These are phyloP conservation scores for Erpetoichthys calabaricus DNA, from an alignment of 2,797 vertebrate genomes.

Conservation along the genomic window DNA sequence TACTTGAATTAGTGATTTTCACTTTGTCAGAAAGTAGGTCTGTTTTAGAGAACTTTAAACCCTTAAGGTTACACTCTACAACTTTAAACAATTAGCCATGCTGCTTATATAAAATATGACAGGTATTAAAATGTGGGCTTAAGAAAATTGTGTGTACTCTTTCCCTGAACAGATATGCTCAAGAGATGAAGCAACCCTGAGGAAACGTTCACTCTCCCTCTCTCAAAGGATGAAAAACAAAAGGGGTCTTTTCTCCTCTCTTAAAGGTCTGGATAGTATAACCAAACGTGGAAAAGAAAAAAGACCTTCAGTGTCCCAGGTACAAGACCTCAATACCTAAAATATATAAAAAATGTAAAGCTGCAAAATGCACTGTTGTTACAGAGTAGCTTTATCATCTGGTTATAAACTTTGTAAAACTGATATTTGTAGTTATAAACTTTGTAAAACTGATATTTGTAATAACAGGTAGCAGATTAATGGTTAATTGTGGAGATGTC, in stretches of 20 bases:
- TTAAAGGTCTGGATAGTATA: slow-evolving; percentile 79
- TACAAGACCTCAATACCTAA: slow-evolving; percentile 20
- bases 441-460: background rate
- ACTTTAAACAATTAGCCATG: too few species aligned
- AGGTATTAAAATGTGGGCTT: background rate
- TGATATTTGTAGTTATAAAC: background rate
- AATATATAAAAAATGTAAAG: slow-evolving; percentile 22
- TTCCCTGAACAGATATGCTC: slow-evolving; percentile 66
- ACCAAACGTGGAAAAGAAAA: slow-evolving; percentile 71
- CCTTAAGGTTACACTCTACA: too few species aligned
- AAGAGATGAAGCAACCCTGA: slow-evolving; percentile 68
- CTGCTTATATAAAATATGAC: background rate
- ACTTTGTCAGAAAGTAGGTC: too few species aligned
- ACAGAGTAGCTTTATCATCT: background rate
- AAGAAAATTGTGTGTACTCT: slow-evolving; percentile 6
- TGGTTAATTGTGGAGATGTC: too few species aligned
- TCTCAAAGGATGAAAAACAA: slow-evolving; percentile 58
- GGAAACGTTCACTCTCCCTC: slow-evolving; percentile 70
- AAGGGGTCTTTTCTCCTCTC: slow-evolving; percentile 75
- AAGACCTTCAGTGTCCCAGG: slow-evolving; percentile 70
- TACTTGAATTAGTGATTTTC: too few species aligned
- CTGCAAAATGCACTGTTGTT: slow-evolving; percentile 19
- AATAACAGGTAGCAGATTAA: background rate
- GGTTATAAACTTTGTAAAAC: background rate
- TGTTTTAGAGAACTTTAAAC: too few species aligned